Conservation (phyloP, 2,888 invertebrate species). For the Rhagonycha lutea region DNA sequence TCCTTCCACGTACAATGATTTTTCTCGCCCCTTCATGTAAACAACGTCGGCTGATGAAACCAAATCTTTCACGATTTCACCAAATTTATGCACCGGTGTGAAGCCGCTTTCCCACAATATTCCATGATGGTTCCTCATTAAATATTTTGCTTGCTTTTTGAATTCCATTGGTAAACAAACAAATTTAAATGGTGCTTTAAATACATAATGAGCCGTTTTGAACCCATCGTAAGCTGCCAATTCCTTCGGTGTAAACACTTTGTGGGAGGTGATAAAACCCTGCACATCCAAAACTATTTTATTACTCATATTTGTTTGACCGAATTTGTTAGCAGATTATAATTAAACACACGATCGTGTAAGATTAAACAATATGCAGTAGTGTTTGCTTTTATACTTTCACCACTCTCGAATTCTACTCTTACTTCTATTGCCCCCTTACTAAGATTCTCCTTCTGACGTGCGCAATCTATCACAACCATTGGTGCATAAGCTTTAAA, state of each 20-base stretch:
- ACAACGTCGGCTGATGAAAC: neutral
- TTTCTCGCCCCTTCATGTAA: neutral
- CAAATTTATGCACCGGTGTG: neutral
- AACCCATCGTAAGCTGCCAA: neutral
- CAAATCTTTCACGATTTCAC: neutral
- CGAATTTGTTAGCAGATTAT: neutral
- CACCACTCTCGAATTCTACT: slow-evolving; percentile 32
- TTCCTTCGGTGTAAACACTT: neutral
- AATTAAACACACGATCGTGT: neutral
- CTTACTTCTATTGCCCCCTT: slow-evolving; percentile 32
- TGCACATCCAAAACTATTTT: neutral
- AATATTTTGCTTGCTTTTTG: neutral
- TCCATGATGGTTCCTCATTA: neutral
- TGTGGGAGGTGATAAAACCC: neutral
- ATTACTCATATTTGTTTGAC: neutral
- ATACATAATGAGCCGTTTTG: neutral
- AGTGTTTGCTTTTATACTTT: slow-evolving; percentile 32
- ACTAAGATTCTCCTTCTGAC: slow-evolving; percentile 32
- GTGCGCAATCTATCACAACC: slow-evolving; percentile 34
- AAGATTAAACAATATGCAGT: slow-evolving; percentile 23
- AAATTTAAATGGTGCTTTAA: neutral
- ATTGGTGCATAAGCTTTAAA: slow-evolving; percentile 30
- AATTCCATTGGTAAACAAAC: neutral
- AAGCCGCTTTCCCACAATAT: neutral
- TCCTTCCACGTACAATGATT: neutral